A percentile compares a stretch with the other conserved stretches of the same genome.
Conservation (phyloP, 2,113 vertebrate genomes). For the Sinocyclocheilus maitianheensis region DNA sequence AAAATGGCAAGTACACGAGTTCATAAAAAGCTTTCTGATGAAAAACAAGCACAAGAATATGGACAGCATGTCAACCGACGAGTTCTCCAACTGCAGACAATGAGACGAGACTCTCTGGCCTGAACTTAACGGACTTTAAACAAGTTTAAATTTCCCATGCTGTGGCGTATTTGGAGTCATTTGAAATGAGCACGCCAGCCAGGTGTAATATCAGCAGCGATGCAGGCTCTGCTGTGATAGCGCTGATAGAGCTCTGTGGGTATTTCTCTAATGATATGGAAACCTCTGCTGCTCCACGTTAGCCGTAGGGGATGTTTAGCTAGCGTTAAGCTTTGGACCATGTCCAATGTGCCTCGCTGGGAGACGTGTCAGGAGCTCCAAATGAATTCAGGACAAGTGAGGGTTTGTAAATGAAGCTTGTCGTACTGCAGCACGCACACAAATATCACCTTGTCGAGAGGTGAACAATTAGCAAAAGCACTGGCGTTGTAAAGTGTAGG, state of each 20-base stretch:
- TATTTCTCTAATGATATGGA: constrained; percentile 11
- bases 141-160: background rate
- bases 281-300: background rate
- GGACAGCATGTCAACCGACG: background rate
- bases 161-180: constrained; percentile 2
- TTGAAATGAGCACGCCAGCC: background rate
- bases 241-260: constrained; percentile 15
- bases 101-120: background rate
- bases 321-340: constrained; percentile 47
- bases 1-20: background rate
- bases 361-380: constrained; percentile 21
- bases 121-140: constrained; percentile 6
- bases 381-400: constrained; percentile 25
- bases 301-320: constrained; percentile 48
- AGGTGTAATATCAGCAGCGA: constrained; percentile 14
- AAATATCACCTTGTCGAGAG: background rate
- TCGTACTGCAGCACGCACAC: background rate
- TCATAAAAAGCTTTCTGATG: background rate
- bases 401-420: constrained; percentile 23
- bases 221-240: constrained; percentile 22
- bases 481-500: background rate
- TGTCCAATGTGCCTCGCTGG: constrained; percentile 4
- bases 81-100: background rate
- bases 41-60: background rate
- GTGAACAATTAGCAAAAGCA: constrained; percentile 9